Conservation (phyloP, 2,113 vertebrate genomes). For the Coreoperca whiteheadi region DNA sequence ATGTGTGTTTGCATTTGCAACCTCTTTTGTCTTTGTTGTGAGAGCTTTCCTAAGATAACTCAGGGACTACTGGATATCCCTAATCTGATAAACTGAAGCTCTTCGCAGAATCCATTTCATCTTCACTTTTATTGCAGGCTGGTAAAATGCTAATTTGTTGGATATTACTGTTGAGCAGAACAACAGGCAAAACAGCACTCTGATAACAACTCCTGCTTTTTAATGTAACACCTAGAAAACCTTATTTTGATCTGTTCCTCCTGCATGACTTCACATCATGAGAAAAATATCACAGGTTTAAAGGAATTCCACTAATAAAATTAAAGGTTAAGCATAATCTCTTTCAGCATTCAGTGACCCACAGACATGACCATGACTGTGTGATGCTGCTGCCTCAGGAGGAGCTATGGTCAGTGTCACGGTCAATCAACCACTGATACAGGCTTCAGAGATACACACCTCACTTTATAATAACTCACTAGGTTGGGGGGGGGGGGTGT, state of each 20-base stretch:
- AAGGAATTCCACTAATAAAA: conserved; percentile 12
- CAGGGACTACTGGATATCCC: not conserved
- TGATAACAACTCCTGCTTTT: conserved; percentile 12
- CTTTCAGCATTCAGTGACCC: conserved; percentile 44
- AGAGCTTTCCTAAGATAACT: conserved; percentile 8
- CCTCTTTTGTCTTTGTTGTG: conserved; percentile 41
- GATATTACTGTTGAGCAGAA: conserved; percentile 24
- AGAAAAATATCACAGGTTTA: conserved; percentile 13
- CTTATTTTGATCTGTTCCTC: conserved; percentile 10
- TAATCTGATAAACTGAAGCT: conserved; percentile 25
- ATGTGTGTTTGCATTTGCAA: conserved; percentile 66
- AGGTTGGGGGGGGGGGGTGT: conserved; percentile 21
- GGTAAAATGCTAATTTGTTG: conserved; percentile 15
- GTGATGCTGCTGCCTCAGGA: conserved; percentile 41
- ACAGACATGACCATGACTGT: conserved; percentile 28
- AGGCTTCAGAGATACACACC: conserved; percentile 47
- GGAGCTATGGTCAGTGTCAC: conserved; percentile 51
- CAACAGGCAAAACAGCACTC: conserved; percentile 8
- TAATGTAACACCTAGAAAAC: conserved; percentile 11
- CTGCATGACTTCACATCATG: conserved; percentile 21
- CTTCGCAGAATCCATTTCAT: not conserved
- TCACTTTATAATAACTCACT: conserved; percentile 71
- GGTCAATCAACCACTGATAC: conserved; percentile 67
- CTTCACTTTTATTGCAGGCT: conserved; percentile 13
- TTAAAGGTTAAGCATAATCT: conserved; percentile 52